phyloP scores from a whole-genome alignment of 2,888 invertebrate genomes.

The Hoplodrina blanda region DNA sequence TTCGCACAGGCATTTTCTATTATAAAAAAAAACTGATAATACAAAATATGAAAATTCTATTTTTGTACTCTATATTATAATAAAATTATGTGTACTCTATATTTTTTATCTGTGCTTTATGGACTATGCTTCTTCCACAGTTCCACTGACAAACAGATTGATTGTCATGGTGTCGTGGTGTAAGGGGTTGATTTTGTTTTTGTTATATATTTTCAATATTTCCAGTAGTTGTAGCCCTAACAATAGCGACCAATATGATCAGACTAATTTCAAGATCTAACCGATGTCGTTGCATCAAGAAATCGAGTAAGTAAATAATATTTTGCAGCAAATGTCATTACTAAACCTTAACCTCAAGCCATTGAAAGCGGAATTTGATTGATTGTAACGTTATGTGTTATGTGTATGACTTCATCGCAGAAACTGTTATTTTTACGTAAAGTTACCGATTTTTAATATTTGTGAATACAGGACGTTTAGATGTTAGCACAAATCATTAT shows the following conservation, averaged over 20 bases:
- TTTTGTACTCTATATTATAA: too few relatives aligned
- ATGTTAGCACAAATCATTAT: not conserved
- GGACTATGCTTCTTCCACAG: conserved; percentile 48
- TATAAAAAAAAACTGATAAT: too few relatives aligned
- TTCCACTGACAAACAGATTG: conserved; percentile 32
- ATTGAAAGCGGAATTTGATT: conserved; percentile 73
- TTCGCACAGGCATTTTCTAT: too few relatives aligned
- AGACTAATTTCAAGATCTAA: conserved; percentile 78
- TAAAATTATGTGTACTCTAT: conserved; percentile 12
- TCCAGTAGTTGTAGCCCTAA: conserved; percentile 67
- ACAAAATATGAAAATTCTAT: too few relatives aligned
- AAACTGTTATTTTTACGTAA: conserved; percentile 67
- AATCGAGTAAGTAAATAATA: conserved; percentile 80
- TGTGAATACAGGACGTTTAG: not conserved
- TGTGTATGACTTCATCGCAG: conserved; percentile 70
- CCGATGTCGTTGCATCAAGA: conserved; percentile 82
- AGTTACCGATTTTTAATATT: conserved; percentile 25
- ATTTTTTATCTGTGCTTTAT: conserved; percentile 50
- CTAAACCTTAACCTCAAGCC: conserved; percentile 70
- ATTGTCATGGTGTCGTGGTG: conserved; percentile 82
- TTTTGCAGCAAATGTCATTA: conserved; percentile 47
- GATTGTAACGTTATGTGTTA: conserved; percentile 70
- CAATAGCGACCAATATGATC: conserved; percentile 79
- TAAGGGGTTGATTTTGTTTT: conserved; percentile 87
- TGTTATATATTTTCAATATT: conserved; percentile 78